phyloP scores from a whole-genome alignment of 2,888 invertebrate species.

The Mythimna vitellina region DNA sequence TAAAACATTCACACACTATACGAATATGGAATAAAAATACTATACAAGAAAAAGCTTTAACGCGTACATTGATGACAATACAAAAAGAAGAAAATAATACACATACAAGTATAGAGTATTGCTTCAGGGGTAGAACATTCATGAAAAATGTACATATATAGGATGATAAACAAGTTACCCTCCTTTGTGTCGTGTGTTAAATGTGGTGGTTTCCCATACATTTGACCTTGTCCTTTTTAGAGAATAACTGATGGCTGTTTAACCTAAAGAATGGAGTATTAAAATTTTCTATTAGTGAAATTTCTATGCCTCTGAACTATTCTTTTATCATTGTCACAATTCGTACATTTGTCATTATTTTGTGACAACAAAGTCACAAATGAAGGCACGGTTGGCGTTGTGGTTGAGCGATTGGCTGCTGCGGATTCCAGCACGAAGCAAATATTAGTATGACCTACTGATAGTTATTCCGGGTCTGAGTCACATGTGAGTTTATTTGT shows the following conservation, averaged over 20 bases:
- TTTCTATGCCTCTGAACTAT: no score
- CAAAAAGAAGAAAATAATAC: slow-evolving; percentile 8
- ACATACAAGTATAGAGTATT: neutral
- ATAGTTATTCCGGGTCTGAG: no score
- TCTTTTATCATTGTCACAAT: neutral
- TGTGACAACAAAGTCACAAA: slow-evolving; percentile 21
- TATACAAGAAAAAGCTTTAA: slow-evolving; percentile 36
- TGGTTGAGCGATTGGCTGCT: no score
- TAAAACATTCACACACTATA: neutral
- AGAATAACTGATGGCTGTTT: neutral
- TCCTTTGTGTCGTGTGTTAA: no score
- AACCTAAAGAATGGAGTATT: neutral
- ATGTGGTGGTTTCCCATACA: no score
- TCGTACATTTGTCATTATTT: neutral
- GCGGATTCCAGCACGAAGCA: no score
- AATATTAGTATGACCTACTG: no score
- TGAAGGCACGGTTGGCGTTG: no score
- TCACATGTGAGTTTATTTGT: no score
- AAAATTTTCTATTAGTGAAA: neutral
- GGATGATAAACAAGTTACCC: no score
- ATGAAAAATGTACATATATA: neutral
- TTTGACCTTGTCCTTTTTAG: neutral
- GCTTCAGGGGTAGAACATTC: neutral
- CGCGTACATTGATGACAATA: slow-evolving; percentile 15
- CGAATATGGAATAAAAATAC: slow-evolving; percentile 18